Evolutionary conservation across 35 echinoderm and acorn worm species (phyloP).

Genomic region (Apostichopus japonicus): DNA sequence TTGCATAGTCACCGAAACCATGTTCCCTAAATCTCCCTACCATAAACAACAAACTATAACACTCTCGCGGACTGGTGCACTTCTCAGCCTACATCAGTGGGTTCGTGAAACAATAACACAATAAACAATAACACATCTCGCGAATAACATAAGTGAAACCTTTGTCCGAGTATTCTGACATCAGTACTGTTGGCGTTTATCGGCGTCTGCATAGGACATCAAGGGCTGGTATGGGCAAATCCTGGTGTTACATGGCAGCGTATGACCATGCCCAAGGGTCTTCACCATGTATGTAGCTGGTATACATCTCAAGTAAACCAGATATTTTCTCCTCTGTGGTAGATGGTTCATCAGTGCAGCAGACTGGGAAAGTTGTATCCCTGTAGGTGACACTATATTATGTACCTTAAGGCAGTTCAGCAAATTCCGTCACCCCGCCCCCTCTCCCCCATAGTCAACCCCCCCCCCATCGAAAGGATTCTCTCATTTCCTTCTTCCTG

Average conservation of each 20-base stretch:
- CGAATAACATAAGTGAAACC: no score
- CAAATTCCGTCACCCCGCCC: background rate
- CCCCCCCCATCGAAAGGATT: background rate
- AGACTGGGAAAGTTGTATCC: background rate
- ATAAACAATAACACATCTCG: no score
- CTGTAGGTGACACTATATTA: background rate
- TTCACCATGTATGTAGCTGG: background rate
- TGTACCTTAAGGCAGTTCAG: constrained; percentile 12
- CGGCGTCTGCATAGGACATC: background rate
- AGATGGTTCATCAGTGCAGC: background rate
- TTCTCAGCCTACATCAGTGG: no score
- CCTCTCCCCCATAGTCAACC: background rate
- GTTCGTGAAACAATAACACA: no score
- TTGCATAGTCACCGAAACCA: no score
- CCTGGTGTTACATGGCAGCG: background rate
- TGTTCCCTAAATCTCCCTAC: no score
- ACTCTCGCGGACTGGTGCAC: no score
- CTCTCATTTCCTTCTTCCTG: background rate
- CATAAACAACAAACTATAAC: no score
- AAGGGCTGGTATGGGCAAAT: background rate
- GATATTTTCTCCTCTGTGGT: background rate
- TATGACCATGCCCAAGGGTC: background rate
- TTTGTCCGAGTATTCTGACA: no score
- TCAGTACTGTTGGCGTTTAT: background rate
- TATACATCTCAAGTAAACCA: background rate